Base-by-base conservation (phyloP, 2,888 invertebrate species). In the Colostygia pectinataria region DNA sequence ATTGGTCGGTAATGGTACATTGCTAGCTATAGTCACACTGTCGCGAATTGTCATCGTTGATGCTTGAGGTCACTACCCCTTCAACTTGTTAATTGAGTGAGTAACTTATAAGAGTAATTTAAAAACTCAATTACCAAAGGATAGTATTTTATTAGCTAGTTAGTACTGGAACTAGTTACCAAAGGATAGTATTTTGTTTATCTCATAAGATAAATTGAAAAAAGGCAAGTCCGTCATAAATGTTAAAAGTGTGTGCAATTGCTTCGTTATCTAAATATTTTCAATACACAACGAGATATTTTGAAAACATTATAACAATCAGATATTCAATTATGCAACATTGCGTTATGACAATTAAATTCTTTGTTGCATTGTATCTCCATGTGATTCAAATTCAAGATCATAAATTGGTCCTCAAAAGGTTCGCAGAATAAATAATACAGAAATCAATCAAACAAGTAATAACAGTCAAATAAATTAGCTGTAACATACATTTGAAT, bases 391-490 rank as follows among this genome's bases (percentile, higher is more conserved):
- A 31, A 33, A 36, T 29, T 31, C 36, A 36, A 15, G 32, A 15
- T 33, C 27, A 33, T 13, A 27, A 25, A 27, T 23, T 12, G 9
- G 9, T 23, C 23, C 14, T 13, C 33, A 45, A 37, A 25, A 12
- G 39, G 37, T 3, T 6, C 24, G 31, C n/a, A 28, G 5, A n/a
- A 33, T 32, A 13, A 38, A 33, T 33, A 28, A 28, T 13, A 10
- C 28, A 31, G 14, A 37, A 51, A 52, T 42, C 18, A 45, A 45
- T 48, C 42, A 48, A 25, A 12, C 9, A 7, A 9, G 7, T 32
- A 49, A 46, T 54, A 55, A 37, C 34, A 38, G 41, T 45, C 43
- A 18, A 51, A 61, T 56, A 58, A 61, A 58, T 61, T 55, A 33
- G 46, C 5, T 42, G 32, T 37, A 51, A 55, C 54, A 61, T 49